Evolutionary conservation across 2,113 vertebrate species (phyloP).

Genomic region (Sander lucioperca): DNA sequence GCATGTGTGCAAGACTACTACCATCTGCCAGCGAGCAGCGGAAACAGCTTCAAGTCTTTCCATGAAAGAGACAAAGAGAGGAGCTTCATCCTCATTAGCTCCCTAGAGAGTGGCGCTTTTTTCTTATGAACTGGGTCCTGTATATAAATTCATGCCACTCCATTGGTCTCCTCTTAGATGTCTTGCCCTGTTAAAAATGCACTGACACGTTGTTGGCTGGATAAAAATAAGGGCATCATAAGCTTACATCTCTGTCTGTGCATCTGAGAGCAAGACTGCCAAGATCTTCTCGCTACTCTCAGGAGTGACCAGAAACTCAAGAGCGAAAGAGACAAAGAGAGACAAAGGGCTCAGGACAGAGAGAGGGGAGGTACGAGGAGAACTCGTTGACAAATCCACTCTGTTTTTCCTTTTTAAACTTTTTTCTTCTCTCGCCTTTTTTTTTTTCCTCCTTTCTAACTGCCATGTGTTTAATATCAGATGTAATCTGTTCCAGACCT

Average conservation of each 20-base stretch:
- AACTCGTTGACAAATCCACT: constrained; percentile 76
- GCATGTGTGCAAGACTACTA: constrained; percentile 43
- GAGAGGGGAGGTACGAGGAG: constrained; percentile 48
- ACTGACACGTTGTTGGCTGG: constrained; percentile 5
- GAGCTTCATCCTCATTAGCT: constrained; percentile 31
- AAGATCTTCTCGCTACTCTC: neutral
- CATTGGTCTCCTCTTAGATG: constrained; percentile 16
- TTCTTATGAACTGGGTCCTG: neutral
- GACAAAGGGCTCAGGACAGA: constrained; percentile 29
- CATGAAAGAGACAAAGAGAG: constrained; percentile 27
- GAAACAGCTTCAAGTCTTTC: constrained; percentile 36
- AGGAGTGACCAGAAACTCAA: constrained; percentile 28
- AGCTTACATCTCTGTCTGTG: constrained; percentile 19
- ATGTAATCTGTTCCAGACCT: constrained; percentile 87
- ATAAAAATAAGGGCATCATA: constrained; percentile 24
- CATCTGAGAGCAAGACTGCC: constrained; percentile 29
- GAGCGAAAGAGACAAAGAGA: constrained; percentile 23
- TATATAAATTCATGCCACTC: neutral
- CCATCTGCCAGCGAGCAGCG: constrained; percentile 51
- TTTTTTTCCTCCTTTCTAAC: constrained; percentile 74
- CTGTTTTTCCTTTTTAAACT: constrained; percentile 72
- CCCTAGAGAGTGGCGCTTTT: constrained; percentile 8
- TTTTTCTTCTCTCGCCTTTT: constrained; percentile 67
- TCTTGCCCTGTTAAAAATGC: neutral
- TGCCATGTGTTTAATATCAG: constrained; percentile 89